Conservation (phyloP, 2,797 vertebrate genomes). For the Xenops minutus region DNA sequence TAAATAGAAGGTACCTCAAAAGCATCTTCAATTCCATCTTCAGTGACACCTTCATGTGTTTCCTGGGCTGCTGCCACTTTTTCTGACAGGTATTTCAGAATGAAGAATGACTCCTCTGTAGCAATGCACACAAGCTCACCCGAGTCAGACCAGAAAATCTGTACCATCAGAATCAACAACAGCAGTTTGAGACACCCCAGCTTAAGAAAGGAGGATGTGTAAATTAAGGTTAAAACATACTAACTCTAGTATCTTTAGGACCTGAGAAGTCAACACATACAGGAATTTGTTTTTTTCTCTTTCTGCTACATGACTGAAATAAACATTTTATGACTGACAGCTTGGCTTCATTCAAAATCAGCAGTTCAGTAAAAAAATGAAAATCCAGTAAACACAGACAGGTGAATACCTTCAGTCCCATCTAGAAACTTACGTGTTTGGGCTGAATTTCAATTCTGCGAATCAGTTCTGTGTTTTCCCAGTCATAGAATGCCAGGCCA, state of each 20-base stretch:
- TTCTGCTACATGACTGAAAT: not conserved
- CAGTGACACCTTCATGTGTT: constrained; percentile 94
- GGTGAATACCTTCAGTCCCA: not conserved
- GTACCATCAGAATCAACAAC: not conserved
- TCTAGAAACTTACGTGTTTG: constrained; percentile 85
- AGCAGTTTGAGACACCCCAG: not conserved
- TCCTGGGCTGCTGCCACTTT: constrained; percentile 95
- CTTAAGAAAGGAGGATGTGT: not conserved
- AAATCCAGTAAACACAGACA: not conserved
- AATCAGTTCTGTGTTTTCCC: constrained; percentile 96
- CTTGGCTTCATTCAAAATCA: not conserved
- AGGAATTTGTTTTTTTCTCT: not conserved
- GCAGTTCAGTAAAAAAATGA: not conserved
- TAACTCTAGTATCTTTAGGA: not conserved
- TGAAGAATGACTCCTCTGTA: constrained; percentile 98
- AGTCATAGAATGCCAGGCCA: constrained; percentile 96
- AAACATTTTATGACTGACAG: not conserved
- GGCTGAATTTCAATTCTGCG: constrained; percentile 99
- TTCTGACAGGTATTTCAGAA: constrained; percentile 93
- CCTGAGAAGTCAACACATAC: not conserved
- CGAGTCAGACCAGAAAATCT: constrained; percentile 99
- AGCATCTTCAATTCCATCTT: constrained; percentile 98
- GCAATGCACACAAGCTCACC: constrained; percentile 97
- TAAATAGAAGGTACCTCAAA: constrained; percentile 84
- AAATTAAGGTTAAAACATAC: not conserved